A percentile compares a stretch with the other conserved stretches of the same genome.
Evolutionary conservation across 2,113 vertebrate species (phyloP).

Genomic region (Furnarius figulus): DNA sequence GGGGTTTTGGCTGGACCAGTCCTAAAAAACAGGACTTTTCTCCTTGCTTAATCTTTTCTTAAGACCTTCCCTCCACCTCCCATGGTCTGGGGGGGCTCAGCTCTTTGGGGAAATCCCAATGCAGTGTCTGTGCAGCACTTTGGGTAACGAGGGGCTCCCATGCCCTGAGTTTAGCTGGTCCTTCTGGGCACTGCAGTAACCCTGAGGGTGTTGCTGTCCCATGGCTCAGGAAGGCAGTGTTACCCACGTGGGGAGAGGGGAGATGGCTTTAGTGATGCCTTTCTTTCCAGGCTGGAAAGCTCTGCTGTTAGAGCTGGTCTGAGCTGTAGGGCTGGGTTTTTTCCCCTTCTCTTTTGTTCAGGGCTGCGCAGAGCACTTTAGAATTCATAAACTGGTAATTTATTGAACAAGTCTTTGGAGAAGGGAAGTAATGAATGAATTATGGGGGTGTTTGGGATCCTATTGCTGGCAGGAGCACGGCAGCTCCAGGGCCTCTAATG

Average conservation of each 20-base stretch:
- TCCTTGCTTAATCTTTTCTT: neutral
- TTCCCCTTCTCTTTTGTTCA: neutral
- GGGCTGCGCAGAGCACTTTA: slow-evolving; percentile 41
- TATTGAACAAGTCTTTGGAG: slow-evolving; percentile 70
- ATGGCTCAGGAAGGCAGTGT: neutral
- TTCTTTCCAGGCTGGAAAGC: neutral
- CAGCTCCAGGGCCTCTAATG: rapidly evolving
- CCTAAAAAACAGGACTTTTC: neutral
- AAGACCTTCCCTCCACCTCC: neutral
- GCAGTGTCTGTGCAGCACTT: neutral
- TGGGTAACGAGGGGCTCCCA: rapidly evolving
- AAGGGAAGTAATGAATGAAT: slow-evolving; percentile 71
- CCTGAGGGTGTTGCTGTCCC: neutral
- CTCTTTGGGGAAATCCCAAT: neutral
- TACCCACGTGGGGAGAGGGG: neutral
- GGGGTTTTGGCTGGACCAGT: rapidly evolving
- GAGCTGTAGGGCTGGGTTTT: neutral
- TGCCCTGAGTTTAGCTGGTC: neutral
- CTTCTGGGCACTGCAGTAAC: neutral
- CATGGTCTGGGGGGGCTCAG: neutral
- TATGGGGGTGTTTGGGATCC: slow-evolving; percentile 4
- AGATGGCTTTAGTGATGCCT: neutral
- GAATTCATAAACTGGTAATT: slow-evolving; percentile 75
- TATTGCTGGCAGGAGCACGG: neutral
- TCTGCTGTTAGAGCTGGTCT: neutral